A percentile compares a stretch with the other conserved stretches of the same genome.
Evolutionary conservation across 2,888 invertebrate species (phyloP).

Genomic region (Caenorhabditis japonica): DNA sequence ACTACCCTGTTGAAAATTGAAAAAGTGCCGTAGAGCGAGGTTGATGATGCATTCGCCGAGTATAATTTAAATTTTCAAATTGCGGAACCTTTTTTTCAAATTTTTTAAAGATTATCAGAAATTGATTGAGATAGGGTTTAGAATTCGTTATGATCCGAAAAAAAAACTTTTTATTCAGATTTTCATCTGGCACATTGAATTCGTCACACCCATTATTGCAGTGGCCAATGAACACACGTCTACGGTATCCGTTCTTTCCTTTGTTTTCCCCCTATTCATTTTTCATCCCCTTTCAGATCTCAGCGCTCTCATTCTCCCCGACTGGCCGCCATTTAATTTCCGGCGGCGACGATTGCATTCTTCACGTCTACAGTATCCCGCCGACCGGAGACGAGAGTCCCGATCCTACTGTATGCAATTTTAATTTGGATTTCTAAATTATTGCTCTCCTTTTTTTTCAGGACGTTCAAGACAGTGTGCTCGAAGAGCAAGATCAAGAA

Average conservation of each 20-base stretch:
- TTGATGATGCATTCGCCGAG: too few species aligned
- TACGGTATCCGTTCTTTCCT: too few species aligned
- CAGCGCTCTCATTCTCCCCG: slow-evolving; percentile 54
- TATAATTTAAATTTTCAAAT: too few species aligned
- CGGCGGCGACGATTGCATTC: slow-evolving; percentile 55
- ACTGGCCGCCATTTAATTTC: slow-evolving; percentile 56
- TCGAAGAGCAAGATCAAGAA: not conserved
- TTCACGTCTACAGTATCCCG: slow-evolving; percentile 35
- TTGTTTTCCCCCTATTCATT: too few species aligned
- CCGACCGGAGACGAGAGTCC: slow-evolving; percentile 26
- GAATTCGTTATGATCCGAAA: too few species aligned
- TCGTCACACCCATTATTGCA: slow-evolving; percentile 33
- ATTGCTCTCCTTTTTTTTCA: not conserved
- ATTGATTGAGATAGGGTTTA: too few species aligned
- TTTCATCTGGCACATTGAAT: slow-evolving; percentile 57
- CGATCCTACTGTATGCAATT: not conserved
- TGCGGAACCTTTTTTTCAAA: too few species aligned
- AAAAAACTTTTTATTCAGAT: slow-evolving; percentile 24
- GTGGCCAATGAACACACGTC: slow-evolving; percentile 35
- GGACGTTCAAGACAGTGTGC: not conserved
- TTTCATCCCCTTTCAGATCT: slow-evolving; percentile 13
- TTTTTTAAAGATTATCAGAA: too few species aligned
- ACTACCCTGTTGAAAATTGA: too few species aligned
- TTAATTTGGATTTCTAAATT: not conserved
- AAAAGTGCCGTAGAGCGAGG: too few species aligned